phyloP scores from a whole-genome alignment of 53 echinoderm and acorn worm species.

The Holothuria scabra region DNA sequence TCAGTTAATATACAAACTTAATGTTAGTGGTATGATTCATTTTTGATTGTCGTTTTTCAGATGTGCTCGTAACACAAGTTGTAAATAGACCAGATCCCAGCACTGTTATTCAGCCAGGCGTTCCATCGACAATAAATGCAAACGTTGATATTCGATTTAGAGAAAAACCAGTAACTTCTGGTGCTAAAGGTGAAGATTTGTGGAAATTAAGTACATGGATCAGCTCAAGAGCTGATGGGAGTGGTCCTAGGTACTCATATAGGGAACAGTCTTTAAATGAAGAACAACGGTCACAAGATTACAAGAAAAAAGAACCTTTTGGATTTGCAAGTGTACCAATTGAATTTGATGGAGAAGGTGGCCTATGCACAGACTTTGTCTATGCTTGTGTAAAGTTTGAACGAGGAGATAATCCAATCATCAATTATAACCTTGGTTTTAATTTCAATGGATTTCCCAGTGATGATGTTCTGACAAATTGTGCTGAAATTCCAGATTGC shows the following conservation, averaged over 20 bases:
- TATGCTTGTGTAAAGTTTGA: conserved; percentile 77
- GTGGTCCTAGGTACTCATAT: conserved; percentile 51
- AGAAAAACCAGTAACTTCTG: conserved; percentile 67
- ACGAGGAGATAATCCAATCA: conserved; percentile 68
- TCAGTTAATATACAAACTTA: too few relatives aligned
- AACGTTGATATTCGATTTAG: conserved; percentile 61
- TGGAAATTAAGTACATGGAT: conserved; percentile 86
- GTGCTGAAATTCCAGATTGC: conserved; percentile 67
- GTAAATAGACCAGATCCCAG: conserved; percentile 42
- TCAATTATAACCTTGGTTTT: conserved; percentile 64
- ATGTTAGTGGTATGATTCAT: too few relatives aligned
- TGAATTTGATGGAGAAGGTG: conserved; percentile 55
- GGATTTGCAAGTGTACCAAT: conserved; percentile 38
- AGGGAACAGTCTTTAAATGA: conserved; percentile 46
- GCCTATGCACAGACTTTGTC: conserved; percentile 68
- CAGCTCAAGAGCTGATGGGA: conserved; percentile 74
- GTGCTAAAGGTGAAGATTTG: conserved; percentile 76
- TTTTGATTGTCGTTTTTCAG: conserved; percentile 27
- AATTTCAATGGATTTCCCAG: conserved; percentile 53
- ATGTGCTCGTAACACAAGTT: conserved; percentile 64
- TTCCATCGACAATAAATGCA: conserved; percentile 52
- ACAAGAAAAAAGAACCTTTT: conserved; percentile 65
- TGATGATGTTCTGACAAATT: conserved; percentile 70
- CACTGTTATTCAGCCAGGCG: conserved; percentile 55
- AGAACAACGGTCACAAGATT: conserved; percentile 46